Conservation (phyloP, 2,888 invertebrate species). For the Drosophila borborema region DNA sequence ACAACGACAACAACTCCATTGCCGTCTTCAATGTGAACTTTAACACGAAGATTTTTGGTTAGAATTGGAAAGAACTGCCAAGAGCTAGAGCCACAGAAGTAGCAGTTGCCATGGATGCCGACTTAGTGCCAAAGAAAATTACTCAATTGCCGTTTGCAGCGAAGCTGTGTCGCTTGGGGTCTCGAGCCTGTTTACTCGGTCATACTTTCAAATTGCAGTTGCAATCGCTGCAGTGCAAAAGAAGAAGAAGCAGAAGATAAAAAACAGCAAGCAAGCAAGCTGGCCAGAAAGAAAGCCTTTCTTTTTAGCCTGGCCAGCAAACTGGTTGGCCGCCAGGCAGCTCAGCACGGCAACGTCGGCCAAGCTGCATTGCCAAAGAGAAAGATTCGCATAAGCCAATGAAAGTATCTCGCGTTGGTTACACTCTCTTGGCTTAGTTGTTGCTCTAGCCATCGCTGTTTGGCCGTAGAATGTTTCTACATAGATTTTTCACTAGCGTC, state of each 20-base stretch:
- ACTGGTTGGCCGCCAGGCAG: conserved; percentile 67
- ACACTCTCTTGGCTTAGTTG: conserved; percentile 65
- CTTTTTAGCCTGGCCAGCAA: conserved; percentile 76
- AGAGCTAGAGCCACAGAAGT: conserved; percentile 22
- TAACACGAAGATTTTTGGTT: conserved; percentile 63
- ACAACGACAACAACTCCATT: conserved; percentile 25
- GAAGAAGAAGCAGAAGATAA: not conserved
- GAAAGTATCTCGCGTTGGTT: conserved; percentile 70
- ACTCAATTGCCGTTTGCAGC: conserved; percentile 56
- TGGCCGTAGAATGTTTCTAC: conserved; percentile 73
- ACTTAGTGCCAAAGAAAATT: conserved; percentile 44
- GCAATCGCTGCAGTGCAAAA: conserved; percentile 46
- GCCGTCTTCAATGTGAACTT: conserved; percentile 61
- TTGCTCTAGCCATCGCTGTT: conserved; percentile 30
- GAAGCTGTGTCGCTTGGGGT: conserved; percentile 11
- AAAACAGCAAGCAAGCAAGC: conserved; percentile 4
- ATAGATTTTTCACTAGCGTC: conserved; percentile 65
- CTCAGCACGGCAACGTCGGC: conserved; percentile 1
- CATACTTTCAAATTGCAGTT: conserved; percentile 78
- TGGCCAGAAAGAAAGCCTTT: conserved; percentile 82
- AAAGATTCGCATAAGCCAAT: conserved; percentile 72
- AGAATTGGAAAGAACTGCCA: conserved; percentile 46
- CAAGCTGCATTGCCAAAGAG: conserved; percentile 58
- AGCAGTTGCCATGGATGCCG: conserved; percentile 9
- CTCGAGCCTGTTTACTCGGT: conserved; percentile 59